phyloP scores from a whole-genome alignment of 1,140 invertebrate species.

The Drosophila persimilis region DNA sequence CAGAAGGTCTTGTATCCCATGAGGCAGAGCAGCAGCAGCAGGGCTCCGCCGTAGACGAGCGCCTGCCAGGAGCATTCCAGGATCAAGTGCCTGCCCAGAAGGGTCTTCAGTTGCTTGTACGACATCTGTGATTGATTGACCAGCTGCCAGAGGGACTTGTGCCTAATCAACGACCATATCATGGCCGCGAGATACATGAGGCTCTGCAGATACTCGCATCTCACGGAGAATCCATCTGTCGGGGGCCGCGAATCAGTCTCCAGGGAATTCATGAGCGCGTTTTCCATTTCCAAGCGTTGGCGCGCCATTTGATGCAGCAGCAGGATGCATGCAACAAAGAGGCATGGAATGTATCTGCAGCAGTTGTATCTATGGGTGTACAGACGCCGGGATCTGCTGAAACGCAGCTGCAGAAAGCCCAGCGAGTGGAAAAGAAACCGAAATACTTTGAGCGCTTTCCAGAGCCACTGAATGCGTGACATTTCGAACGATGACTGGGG shows the following conservation, averaged over 20 bases:
- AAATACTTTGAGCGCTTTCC: slow-evolving; percentile 21
- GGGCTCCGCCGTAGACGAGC: background rate
- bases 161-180: slow-evolving; percentile 1
- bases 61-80: slow-evolving; percentile 26
- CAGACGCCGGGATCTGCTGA: slow-evolving; percentile 10
- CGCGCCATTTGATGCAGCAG: background rate
- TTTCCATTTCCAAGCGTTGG: background rate
- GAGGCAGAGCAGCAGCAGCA: slow-evolving; percentile 23
- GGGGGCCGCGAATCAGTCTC: background rate
- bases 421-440: slow-evolving; percentile 13
- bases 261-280: background rate
- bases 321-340: slow-evolving; percentile 9
- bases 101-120: slow-evolving; percentile 12
- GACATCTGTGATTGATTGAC: slow-evolving; percentile 34
- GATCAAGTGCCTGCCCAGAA: slow-evolving; percentile 10
- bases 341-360: background rate
- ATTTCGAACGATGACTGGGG: slow-evolving; percentile 37
- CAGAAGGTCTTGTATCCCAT: slow-evolving; percentile 5
- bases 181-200: slow-evolving; percentile 3
- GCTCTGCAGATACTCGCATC: background rate
- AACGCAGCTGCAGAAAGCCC: slow-evolving; percentile 43
- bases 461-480: slow-evolving; percentile 34
- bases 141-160: slow-evolving; percentile 16
- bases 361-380: slow-evolving; percentile 9
- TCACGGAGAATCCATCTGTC: background rate